These are phyloP conservation scores for Urocitellus parryii DNA, from an alignment of 2,113 vertebrate species.

Conservation along the genomic window DNA sequence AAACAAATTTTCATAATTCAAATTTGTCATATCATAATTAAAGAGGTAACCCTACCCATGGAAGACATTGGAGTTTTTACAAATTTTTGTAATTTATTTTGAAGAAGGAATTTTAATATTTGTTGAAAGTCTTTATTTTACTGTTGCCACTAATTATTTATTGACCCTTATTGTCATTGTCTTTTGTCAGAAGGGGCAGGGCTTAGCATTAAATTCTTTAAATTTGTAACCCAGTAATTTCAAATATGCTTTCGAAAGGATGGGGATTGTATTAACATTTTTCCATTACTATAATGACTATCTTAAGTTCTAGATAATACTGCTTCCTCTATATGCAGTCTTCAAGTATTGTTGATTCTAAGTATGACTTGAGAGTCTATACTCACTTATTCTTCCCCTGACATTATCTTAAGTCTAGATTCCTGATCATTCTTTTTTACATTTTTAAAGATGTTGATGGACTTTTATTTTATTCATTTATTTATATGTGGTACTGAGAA, in stretches of 20 bases:
- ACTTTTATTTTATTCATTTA: too few species aligned
- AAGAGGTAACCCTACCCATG: neutral
- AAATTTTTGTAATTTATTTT: constrained; percentile 35
- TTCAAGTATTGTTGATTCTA: neutral
- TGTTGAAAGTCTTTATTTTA: constrained; percentile 13
- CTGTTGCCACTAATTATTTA: neutral
- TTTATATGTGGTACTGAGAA: too few species aligned
- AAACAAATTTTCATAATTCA: neutral
- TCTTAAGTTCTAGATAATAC: neutral
- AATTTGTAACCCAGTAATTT: constrained; percentile 27
- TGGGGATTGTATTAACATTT: neutral
- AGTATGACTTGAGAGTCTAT: neutral
- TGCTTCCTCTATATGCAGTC: neutral
- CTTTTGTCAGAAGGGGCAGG: neutral
- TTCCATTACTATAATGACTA: neutral
- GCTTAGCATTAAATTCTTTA: neutral
- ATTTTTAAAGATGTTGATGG: too few species aligned
- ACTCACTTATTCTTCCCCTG: neutral
- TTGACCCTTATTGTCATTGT: neutral
- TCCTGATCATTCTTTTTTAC: neutral
- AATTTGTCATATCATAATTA: neutral
- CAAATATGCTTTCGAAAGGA: neutral
- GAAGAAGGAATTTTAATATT: constrained; percentile 36
- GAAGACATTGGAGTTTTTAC: constrained; percentile 10
- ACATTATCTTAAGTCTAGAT: neutral